Percentiles rank a stretch among this genome's conserved stretches.
Evolutionary conservation across 2,888 invertebrate species (phyloP).

Genomic region (Alentia gelatinosa): DNA sequence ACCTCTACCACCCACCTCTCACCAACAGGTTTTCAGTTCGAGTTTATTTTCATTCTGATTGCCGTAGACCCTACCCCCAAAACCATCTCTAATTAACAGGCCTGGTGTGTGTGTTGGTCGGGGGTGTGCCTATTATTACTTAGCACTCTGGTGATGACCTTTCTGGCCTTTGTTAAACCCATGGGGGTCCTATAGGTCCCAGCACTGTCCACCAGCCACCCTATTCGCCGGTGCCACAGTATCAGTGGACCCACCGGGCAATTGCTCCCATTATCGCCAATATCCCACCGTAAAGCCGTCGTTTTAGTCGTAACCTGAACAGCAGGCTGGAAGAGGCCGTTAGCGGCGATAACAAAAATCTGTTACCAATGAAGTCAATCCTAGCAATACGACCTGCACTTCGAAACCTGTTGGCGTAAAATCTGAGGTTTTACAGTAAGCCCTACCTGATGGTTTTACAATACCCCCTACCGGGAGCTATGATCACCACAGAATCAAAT

Average conservation of each 20-base stretch:
- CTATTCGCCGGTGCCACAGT: too few relatives aligned
- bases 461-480: neutral
- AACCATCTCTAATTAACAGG: too few relatives aligned
- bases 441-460: neutral
- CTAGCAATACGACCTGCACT: neutral
- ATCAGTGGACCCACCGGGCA: neutral
- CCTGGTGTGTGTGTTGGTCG: too few relatives aligned
- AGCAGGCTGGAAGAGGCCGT: neutral
- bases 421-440: neutral
- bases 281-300: neutral
- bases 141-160: too few relatives aligned
- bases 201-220: too few relatives aligned
- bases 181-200: too few relatives aligned
- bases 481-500: neutral
- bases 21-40: too few relatives aligned
- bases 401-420: neutral
- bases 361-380: neutral
- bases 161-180: too few relatives aligned
- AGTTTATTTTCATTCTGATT: too few relatives aligned
- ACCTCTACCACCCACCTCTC: too few relatives aligned
- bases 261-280: slow-evolving; percentile 9
- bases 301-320: neutral
- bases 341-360: slow-evolving; percentile 8
- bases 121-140: too few relatives aligned
- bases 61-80: too few relatives aligned